Base-by-base conservation (phyloP, 2,113 vertebrate species). In the Nasalis larvatus region DNA sequence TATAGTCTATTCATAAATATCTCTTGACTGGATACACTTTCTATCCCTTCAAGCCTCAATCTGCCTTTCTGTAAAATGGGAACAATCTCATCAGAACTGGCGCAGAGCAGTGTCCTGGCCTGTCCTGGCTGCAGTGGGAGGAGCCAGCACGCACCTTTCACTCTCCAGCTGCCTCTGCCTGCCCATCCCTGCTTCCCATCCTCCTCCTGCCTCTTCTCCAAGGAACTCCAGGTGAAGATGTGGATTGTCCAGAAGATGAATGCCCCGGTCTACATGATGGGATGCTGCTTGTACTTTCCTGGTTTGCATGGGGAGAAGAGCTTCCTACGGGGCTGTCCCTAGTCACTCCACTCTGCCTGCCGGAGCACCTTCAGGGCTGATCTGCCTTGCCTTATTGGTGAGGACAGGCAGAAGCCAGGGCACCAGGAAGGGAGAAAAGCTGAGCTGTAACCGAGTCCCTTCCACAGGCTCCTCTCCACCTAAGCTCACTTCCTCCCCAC, bases 41-140 rank as follows among this genome's bases (percentile, higher is more conserved):
- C 32, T 49, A 8, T 23, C 20, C 60, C 54, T 88, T 66, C 32
- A 3, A 83, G 30, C 11, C 94, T 90, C 27, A 1, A 8, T 35
- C 74, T 60, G 9, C 63, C 83, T 27, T 17, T 21, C 49, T 85
- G 40, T 45, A 52, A 84, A 96, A 76, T n/a, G 30, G 52, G 32
- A 37, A 56, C 11, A 4, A 30, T 73, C 56, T 88, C 71, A 30
- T 69, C 18, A 63, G 77, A 49, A 27, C 69, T 23, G 60, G 40
- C 14, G 6, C 18, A 32, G 42, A 52, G 7, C 0, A 1, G 25
- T 16, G 27, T 21, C 58, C 10, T 35, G 6, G 13, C 74, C 56
- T 42, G 73, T 60, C 37, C 63, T 25, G n/a, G 14, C 37, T 20
- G 21, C 13, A 9, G 18, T 20, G 14, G 52, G 27, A n/a, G 60